Conservation (phyloP, 2,113 vertebrate genomes). For the Oenanthe oenanthe region DNA sequence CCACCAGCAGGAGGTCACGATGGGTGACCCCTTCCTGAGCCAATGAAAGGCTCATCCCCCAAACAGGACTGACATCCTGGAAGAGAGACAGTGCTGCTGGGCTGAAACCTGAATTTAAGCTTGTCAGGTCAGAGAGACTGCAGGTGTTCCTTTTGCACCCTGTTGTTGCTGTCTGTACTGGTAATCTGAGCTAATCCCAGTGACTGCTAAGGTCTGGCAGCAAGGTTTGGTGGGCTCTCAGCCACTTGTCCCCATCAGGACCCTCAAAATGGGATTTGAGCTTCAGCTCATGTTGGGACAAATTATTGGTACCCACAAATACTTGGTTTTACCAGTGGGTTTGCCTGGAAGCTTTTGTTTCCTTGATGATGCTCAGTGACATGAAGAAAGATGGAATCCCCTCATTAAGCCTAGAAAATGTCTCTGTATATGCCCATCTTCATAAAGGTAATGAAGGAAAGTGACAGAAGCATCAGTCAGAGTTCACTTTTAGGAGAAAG, state of each 20-base stretch:
- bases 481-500: background rate
- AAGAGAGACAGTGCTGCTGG: background rate
- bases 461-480: background rate
- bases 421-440: background rate
- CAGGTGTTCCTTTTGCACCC: background rate
- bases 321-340: background rate
- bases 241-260: background rate
- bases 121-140: background rate
- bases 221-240: background rate
- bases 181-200: background rate
- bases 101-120: background rate
- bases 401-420: background rate
- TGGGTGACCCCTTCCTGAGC: background rate
- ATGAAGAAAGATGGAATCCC: background rate
- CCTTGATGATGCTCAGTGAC: background rate
- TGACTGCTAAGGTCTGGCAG: background rate
- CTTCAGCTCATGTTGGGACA: background rate
- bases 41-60: fast-evolving
- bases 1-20: background rate
- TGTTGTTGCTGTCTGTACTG: background rate
- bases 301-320: background rate
- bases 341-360: background rate
- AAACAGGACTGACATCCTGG: background rate
- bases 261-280: background rate
- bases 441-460: background rate